A percentile compares a stretch with the other conserved stretches of the same genome.
Evolutionary conservation across 2,113 vertebrate species (phyloP).

Genomic region (Ailuropoda melanoleuca): DNA sequence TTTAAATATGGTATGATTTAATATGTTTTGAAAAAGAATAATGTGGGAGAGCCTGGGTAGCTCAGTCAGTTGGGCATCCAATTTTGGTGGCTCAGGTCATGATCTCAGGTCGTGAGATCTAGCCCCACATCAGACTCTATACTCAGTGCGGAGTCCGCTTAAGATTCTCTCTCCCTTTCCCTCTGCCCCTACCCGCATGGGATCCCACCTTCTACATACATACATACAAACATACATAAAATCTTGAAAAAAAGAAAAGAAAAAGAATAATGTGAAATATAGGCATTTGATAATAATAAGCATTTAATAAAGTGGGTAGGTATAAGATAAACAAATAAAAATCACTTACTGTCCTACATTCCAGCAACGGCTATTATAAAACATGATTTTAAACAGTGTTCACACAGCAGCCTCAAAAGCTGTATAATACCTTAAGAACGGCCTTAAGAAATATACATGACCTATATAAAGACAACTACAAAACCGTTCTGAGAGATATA

Average conservation of each 20-base stretch:
- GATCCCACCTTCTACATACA: background rate
- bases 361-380: background rate
- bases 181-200: background rate
- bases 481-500: background rate
- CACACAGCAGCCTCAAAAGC: background rate
- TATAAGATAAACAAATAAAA: background rate
- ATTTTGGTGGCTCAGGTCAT: background rate
- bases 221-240: background rate
- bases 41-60: background rate
- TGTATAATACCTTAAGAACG: background rate
- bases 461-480: conserved; percentile 37
- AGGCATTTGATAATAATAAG: background rate
- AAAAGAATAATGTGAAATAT: background rate
- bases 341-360: background rate
- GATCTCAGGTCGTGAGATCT: background rate
- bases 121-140: background rate
- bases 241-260: background rate
- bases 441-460: background rate
- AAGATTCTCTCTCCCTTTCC: background rate
- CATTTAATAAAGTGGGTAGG: background rate
- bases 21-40: background rate
- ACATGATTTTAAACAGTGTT: conserved; percentile 23
- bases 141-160: background rate
- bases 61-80: background rate
- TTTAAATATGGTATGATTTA: background rate